A percentile compares a stretch with the other conserved stretches of the same genome.
These are phyloP conservation scores for Aporophyla lueneburgensis DNA, from an alignment of 2,888 invertebrate genomes.

Conservation along the genomic window DNA sequence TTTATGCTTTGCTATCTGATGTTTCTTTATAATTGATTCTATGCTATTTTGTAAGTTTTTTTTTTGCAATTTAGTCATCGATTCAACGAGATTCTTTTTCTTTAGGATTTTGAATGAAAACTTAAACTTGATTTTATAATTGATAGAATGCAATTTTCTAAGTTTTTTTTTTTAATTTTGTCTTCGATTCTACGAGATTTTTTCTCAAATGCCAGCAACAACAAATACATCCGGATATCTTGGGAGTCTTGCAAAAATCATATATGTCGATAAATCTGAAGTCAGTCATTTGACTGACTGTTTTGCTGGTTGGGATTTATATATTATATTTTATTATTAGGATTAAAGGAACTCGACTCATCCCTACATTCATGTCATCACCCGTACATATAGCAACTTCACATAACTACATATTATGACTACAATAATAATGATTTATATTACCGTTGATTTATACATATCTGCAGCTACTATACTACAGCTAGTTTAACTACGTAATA, in stretches of 20 bases:
- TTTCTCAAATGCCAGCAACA: constrained; percentile 6
- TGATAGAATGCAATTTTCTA: not conserved
- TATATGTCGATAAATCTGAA: not conserved
- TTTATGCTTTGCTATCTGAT: not conserved
- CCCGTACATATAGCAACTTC: not conserved
- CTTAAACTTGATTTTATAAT: not conserved
- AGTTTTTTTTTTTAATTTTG: not conserved
- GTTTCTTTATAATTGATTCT: not conserved
- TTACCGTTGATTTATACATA: constrained; percentile 4
- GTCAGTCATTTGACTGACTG: no score
- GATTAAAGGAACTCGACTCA: not conserved
- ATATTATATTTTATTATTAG: no score
- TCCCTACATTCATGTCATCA: not conserved
- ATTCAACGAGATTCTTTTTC: no score
- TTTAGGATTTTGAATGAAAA: no score
- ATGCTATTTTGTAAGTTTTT: not conserved
- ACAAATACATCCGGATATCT: not conserved
- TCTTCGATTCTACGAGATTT: no score
- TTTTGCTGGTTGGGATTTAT: no score
- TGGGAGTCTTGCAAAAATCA: not conserved
- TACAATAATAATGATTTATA: not conserved
- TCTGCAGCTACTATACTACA: not conserved
- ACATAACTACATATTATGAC: constrained; percentile 2
- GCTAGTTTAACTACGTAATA: constrained; percentile 5
- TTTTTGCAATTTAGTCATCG: no score